These are phyloP conservation scores for Saccopteryx leptura DNA, from an alignment of 2,113 vertebrate species.

Conservation along the genomic window DNA sequence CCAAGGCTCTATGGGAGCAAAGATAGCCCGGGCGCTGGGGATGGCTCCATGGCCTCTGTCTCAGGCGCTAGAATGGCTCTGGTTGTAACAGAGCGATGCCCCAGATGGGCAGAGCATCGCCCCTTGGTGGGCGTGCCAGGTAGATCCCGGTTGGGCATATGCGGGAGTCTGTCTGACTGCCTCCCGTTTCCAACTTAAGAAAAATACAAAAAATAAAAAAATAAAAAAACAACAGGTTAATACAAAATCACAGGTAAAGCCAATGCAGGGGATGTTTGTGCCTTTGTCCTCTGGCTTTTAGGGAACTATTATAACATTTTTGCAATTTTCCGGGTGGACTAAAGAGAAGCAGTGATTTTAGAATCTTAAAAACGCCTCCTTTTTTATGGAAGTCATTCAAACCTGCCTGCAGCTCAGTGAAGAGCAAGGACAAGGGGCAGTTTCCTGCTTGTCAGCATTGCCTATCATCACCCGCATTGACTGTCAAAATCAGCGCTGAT, in stretches of 20 bases:
- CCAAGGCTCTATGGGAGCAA: no score
- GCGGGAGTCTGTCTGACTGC: no score
- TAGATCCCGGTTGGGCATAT: no score
- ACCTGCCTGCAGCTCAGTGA: neutral
- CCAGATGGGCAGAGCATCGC: no score
- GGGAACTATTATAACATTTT: neutral
- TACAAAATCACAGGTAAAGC: neutral
- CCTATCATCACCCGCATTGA: neutral
- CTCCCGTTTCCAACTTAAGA: no score
- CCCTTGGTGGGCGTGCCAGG: no score
- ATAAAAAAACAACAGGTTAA: no score
- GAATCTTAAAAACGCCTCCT: neutral
- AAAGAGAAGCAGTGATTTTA: neutral
- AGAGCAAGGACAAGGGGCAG: neutral
- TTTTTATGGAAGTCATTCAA: neutral
- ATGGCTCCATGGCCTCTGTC: no score
- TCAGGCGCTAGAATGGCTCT: no score
- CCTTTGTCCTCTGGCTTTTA: neutral
- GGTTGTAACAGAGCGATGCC: no score
- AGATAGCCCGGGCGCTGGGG: no score
- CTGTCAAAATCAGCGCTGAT: neutral
- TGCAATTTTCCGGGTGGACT: neutral
- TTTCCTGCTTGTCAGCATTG: neutral
- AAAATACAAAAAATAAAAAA: no score
- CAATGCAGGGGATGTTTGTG: neutral